These are phyloP conservation scores for Zaprionus ghesquierei DNA, from an alignment of 1,140 invertebrate species.

Conservation along the genomic window DNA sequence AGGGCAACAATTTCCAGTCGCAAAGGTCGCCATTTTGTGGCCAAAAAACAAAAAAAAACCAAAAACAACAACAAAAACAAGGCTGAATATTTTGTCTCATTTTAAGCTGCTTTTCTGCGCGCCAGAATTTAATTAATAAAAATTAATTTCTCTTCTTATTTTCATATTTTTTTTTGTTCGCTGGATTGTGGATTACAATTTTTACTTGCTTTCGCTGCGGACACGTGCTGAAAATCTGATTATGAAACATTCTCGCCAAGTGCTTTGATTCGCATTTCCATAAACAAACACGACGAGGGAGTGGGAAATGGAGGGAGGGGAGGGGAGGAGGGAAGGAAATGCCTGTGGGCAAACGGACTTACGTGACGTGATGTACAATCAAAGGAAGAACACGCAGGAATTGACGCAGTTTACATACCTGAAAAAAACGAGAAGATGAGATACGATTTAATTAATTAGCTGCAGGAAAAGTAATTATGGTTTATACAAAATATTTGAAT, in stretches of 20 bases:
- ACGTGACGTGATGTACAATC: constrained; percentile 56
- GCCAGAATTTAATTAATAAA: constrained; percentile 73
- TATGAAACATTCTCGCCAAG: constrained; percentile 37
- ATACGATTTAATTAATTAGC: neutral
- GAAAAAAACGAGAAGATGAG: constrained; percentile 23
- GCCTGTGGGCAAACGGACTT: constrained; percentile 52
- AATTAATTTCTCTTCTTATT: constrained; percentile 46
- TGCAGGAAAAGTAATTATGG: neutral
- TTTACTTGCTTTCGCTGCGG: constrained; percentile 26
- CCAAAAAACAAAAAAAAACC: constrained; percentile 30
- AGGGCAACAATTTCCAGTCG: constrained; percentile 60
- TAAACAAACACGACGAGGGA: constrained; percentile 19
- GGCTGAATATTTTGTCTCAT: constrained; percentile 21
- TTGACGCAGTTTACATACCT: constrained; percentile 54
- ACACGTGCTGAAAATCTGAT: constrained; percentile 70
- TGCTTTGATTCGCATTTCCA: constrained; percentile 37
- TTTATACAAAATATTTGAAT: neutral
- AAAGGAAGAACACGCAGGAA: constrained; percentile 4
- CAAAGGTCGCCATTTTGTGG: constrained; percentile 47
- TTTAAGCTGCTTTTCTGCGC: constrained; percentile 69
- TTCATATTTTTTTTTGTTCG: constrained; percentile 8
- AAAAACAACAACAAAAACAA: constrained; percentile 8
- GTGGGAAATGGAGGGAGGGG: neutral
- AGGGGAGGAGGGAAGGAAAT: neutral
- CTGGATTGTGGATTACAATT: constrained; percentile 10